These are phyloP conservation scores for Brachyptera putata DNA, from an alignment of 2,888 invertebrate species.

Conservation along the genomic window DNA sequence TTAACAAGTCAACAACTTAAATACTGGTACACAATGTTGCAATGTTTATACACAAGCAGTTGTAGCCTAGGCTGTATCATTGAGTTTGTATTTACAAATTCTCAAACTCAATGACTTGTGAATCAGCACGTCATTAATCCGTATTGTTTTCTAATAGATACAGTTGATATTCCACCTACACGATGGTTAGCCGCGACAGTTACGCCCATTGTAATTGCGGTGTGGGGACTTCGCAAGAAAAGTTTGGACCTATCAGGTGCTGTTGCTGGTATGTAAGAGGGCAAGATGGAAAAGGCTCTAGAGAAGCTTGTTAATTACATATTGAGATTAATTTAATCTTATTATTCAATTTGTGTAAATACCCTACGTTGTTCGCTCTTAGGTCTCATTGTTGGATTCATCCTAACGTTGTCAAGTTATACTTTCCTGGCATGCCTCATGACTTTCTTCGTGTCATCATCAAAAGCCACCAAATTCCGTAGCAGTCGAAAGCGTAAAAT, in stretches of 20 bases:
- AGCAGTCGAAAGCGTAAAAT: conserved; percentile 60
- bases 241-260: conserved; percentile 70
- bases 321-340: not conserved
- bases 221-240: conserved; percentile 63
- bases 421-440: conserved; percentile 69
- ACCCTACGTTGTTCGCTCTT: conserved; percentile 34
- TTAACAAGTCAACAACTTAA: no score
- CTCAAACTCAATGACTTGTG: no score
- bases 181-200: conserved; percentile 62
- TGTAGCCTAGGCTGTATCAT: no score
- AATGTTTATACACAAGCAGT: no score
- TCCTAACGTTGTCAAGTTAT: conserved; percentile 72
- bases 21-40: no score
- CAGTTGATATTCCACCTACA: conserved; percentile 56
- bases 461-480: conserved; percentile 75
- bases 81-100: no score
- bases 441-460: conserved; percentile 74
- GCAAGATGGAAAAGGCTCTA: no score
- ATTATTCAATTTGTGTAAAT: conserved; percentile 1
- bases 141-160: no score
- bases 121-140: no score
- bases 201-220: conserved; percentile 60
- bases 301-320: not conserved
- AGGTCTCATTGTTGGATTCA: conserved; percentile 69
- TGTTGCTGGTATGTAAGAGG: conserved; percentile 53